Evolutionary conservation across 2,113 vertebrate genomes (phyloP), one percentile per base, ranked within the genome.

Genomic region (Pluvialis apricaria): DNA sequence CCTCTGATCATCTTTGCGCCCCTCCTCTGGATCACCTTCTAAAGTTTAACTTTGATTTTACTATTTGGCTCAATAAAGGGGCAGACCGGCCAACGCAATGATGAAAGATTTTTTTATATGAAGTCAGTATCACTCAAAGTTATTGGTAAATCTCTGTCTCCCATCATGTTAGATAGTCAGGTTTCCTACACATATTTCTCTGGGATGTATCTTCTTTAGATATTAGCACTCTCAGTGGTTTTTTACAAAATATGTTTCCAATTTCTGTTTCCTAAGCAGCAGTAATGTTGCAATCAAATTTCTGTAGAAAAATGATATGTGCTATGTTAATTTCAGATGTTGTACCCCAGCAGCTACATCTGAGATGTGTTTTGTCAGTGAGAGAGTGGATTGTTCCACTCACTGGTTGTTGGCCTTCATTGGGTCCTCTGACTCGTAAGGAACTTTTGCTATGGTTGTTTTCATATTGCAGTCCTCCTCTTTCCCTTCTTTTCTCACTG

Each of bases 21-120:
- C 45, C 45, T 45, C 45, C 45, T 45, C 45, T 45, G 45, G 45
- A 45, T 45, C 52, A 80, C 44, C 45, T 89, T 86, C 76, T 86
- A 82, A 88, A 94, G 92, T 92, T 76, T 64, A 61, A n/a, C 34
- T 91, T 84, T 75, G 36, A 62, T 86, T 88, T 94, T 90, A 83
- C 44, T 75, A 29, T 55, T 93, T 94, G 82, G 75, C n/a, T 78
- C 49, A 82, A 10, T 45, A 64, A 91, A 72, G 31, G 13, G n/a
- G 6, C 31, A 88, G 51, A 93, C 17, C 10, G 28, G 57, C 65
- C 51, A 88, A 24, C 0, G 0, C 2, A 3, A 28, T 36, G 69
- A 70, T 88, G 68, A 64, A 32, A 57, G 18, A 60, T 76, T 84
- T 45, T 45, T 90, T 95, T 82, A n/a, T 70, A 52, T 4, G 0